Percentiles rank a stretch among this genome's conserved stretches.
phyloP scores from a whole-genome alignment of 1,140 invertebrate species.

The Solenopsis fugax region DNA sequence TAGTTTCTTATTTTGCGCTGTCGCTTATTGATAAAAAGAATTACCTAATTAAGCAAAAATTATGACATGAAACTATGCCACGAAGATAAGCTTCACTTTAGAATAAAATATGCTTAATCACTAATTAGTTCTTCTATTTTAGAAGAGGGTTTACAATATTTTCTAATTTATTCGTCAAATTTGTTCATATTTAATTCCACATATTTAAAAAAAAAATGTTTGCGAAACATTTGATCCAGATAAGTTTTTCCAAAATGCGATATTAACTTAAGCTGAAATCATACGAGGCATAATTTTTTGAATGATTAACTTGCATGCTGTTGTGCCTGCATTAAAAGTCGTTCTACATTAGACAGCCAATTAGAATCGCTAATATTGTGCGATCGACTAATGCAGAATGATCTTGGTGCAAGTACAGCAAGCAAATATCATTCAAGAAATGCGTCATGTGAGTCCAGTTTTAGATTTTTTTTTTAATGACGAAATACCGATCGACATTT shows the following conservation, averaged over 20 bases:
- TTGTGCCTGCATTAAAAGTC: no score
- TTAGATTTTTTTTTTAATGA: background rate
- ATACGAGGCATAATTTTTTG: no score
- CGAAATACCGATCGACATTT: background rate
- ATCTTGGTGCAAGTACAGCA: no score
- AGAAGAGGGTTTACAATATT: background rate
- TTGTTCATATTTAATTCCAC: background rate
- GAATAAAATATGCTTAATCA: background rate
- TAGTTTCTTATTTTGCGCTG: background rate
- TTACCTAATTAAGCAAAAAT: slow-evolving; percentile 19
- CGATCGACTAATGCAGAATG: no score
- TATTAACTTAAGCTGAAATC: background rate
- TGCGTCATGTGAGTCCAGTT: no score
- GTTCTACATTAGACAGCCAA: no score
- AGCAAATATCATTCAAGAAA: no score
- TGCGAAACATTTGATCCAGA: background rate
- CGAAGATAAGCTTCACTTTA: background rate
- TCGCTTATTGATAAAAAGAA: background rate
- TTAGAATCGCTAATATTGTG: no score
- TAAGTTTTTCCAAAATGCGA: background rate
- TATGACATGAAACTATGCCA: background rate
- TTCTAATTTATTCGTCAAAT: background rate
- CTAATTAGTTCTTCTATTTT: background rate
- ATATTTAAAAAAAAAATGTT: background rate
- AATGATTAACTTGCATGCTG: no score